A percentile compares a stretch with the other conserved stretches of the same genome.
Conservation (phyloP, 2,113 vertebrate genomes). For the Psilopogon haemacephalus region DNA sequence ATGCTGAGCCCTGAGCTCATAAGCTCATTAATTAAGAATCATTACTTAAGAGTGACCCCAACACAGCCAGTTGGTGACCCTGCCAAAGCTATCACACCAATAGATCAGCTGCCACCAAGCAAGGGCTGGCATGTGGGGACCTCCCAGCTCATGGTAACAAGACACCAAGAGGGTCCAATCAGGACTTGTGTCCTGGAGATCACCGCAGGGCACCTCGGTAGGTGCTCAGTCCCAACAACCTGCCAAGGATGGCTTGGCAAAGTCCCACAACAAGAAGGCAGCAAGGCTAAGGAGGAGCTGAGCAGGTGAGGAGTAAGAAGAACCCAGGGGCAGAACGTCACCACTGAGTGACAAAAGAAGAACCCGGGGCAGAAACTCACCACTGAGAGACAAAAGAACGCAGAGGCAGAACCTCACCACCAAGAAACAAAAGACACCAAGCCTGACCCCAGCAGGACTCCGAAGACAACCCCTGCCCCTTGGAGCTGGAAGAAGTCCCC, state of each 20-base stretch:
- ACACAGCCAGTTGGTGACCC: not conserved
- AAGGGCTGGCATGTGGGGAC: too few species aligned
- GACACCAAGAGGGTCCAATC: not conserved
- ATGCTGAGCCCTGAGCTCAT: not conserved
- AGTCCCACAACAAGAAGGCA: not conserved
- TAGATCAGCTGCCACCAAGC: not conserved
- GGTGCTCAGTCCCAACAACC: not conserved
- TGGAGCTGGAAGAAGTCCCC: too few species aligned
- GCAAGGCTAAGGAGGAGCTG: not conserved
- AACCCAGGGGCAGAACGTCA: not conserved
- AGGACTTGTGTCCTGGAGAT: not conserved
- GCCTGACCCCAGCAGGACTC: too few species aligned
- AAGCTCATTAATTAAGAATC: not conserved
- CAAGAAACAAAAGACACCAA: too few species aligned
- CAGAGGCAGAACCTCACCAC: too few species aligned
- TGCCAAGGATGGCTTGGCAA: not conserved
- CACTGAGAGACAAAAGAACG: not conserved
- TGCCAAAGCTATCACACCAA: not conserved
- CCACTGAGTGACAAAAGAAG: not conserved
- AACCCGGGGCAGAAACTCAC: not conserved
- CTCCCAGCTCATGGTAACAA: not conserved
- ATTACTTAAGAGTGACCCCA: not conserved
- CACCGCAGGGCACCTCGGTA: not conserved
- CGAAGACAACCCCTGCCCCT: too few species aligned
- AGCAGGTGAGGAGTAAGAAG: not conserved